Evolutionary conservation across 2,113 vertebrate species (phyloP), one percentile per base, ranked within the genome.

Genomic region (Gasterosteus aculeatus): DNA sequence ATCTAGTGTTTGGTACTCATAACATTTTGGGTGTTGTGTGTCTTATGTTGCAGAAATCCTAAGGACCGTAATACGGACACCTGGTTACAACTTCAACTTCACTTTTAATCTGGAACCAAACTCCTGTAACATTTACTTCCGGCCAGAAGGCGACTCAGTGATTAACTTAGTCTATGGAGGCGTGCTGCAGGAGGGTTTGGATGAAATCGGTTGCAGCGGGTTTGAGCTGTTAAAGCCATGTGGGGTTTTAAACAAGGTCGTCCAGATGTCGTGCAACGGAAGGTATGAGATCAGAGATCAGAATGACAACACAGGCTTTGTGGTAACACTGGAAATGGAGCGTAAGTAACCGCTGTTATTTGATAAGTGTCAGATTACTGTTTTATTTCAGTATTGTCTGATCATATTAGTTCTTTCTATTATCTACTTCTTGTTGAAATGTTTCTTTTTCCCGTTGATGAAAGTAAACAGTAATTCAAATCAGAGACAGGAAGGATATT

Each of bases 51-150:
- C 71, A 85, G 80, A 5, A 39, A 10, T 2, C 2, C n/a, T 0
- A 16, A 3, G 0, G 8, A 38, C 5, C 35, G 35, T 38, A 38
- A 38, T 38, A 38, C 35, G 1, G 33, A 3, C 0, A 1, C 0
- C 5, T 47, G 69, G 53, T 5, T 0, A 42, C 29, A 0, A 0
- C 1, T 0, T 82, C 18, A 0, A 0, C 0, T 0, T 80, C 9
- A 19, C 0, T 39, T 69, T 14, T 14, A 0, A 57, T 11, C 26
- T 81, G 74, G 19, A 68, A n/a, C 8, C 15, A 0, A 5, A 9
- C 2, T 47, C 26, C 47, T 85, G 83, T 70, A 83, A 83, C 67
- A 72, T 88, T 75, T 69, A 72, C 71, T 88, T 75, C 68, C n/a
- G 61, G 10, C 29, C 66, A 64, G 6, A 39, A 0, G 10, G 9